Base-by-base conservation (phyloP, 2,797 vertebrate species). In the Sebastolobus alascanus region DNA sequence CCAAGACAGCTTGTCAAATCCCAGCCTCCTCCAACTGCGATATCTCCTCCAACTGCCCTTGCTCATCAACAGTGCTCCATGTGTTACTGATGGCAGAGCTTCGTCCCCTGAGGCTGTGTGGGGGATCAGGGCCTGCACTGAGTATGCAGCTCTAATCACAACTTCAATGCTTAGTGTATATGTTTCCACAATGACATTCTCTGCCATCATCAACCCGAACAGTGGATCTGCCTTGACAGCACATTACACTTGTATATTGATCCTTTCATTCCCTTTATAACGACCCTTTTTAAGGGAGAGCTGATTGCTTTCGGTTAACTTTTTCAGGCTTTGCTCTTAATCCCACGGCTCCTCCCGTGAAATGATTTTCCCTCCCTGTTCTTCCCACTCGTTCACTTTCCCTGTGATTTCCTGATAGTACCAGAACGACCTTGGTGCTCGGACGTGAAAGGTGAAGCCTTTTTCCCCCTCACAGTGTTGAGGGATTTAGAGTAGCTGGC, bases 341-440 rank as follows among this genome's bases (percentile, higher is more conserved):
- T 92, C 91, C 86, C 79, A 18, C 11, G 54, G 82, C 87, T 87
- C 86, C 84, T 70, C 79, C 78, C 78, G 80, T 84, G 88, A 89
- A 91, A 88, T 84, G 67, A 91, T 86, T 82, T 55, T 84, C 80
- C 71, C 18, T 46, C 31, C 65, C 61, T 8, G 38, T 55, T 66
- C 61, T 35, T 56, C 52, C 52, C 59, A 16, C 56, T 46, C 35
- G 31, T 14, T 56, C 29, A 75, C 33, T 76, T 66, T 83, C 71
- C 50, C 75, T 78, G 8, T 86, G 77, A 82, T 80, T 90, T 86
- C 86, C 87, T 69, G 88, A 86, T 84, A 87, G 65, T 67, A 75
- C 86, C 33, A 87, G 74, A 82, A 61, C 83, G 89, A 92, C 92
- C 93, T 93, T 94, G 91, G 73, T 87, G 77, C 63, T 84, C 71